Evolutionary conservation across 2,888 invertebrate genomes (phyloP), one percentile per base, ranked within the genome.

Genomic region (Aquatica leii): DNA sequence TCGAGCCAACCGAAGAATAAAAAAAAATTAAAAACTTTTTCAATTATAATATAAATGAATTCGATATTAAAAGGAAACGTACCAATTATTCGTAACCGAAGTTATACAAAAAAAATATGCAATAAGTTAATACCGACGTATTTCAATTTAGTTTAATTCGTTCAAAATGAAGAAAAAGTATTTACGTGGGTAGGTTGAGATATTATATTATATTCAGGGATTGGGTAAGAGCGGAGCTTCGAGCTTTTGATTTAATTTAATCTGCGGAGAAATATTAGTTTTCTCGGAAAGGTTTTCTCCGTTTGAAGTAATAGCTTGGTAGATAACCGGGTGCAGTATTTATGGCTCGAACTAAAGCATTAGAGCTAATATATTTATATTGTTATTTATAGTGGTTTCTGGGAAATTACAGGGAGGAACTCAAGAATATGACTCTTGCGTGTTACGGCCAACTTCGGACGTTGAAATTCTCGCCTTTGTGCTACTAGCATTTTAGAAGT

Each of bases 81-180:
- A 69, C 71, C 72, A 71, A 74, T 74, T 74, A 74, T 71, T 73
- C 48, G 66, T 62, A 65, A 66, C 68, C 63, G 67, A 71, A 68
- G 59, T 50, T 55, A 64, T 64, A 64, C 18, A 52, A 59, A 50
- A 64, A 75, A 77, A n/a, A n/a, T n/a, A 77, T 76, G 75, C 76
- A 77, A 78, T 77, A 77, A 78, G 78, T 80, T 79, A 79, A 79
- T 79, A 76, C 77, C 76, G 78, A 76, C 79, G 78, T 79, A 76
- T 80, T 81, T 80, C 81, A 80, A 81, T 82, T 81, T 80, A 79
- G 76, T 79, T 78, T 80, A 80, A 81, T 81, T 79, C 80, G 74
- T 75, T 73, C 74, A 76, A 77, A 78, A 80, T 76, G 79, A 77
- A 78, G 80, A 78, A 80, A 77, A 80, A 78, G 77, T 78, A 78